A percentile compares a stretch with the other conserved stretches of the same genome.
These are phyloP conservation scores for Oscheius myriophilus DNA, from an alignment of 2,888 invertebrate species.

Conservation along the genomic window DNA sequence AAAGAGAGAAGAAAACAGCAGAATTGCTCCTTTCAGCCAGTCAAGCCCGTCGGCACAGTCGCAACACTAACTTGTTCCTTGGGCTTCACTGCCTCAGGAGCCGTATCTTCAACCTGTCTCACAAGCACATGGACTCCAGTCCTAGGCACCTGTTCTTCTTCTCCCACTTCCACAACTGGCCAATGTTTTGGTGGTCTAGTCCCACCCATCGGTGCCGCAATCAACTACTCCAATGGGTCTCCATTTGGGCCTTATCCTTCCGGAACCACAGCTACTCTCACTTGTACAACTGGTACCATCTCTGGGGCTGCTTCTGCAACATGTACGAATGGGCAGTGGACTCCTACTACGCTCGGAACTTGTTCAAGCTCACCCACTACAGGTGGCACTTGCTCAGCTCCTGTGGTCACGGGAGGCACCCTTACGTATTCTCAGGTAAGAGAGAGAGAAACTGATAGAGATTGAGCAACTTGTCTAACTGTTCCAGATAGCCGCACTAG, in stretches of 20 bases:
- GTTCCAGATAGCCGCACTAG: neutral
- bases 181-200: slow-evolving; percentile 19
- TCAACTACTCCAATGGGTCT: slow-evolving; percentile 28
- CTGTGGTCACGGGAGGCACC: too few species aligned
- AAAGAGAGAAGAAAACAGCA: neutral
- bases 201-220: slow-evolving; percentile 28
- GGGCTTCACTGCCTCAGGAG: slow-evolving; percentile 39
- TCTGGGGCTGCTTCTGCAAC: slow-evolving; percentile 41
- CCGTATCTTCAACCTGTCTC: slow-evolving; percentile 39
- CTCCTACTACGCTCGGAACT: slow-evolving; percentile 31
- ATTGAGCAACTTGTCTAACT: too few species aligned
- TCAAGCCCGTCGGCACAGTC: slow-evolving; percentile 43
- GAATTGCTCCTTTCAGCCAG: slow-evolving; percentile 1
- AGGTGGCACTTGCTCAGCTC: too few species aligned
- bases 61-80: slow-evolving; percentile 51
- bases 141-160: slow-evolving; percentile 22
- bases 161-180: neutral
- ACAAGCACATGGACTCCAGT: slow-evolving; percentile 46
- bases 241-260: slow-evolving; percentile 29
- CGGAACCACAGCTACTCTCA: slow-evolving; percentile 41
- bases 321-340: slow-evolving; percentile 50
- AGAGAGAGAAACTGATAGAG: too few species aligned
- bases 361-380: neutral
- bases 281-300: slow-evolving; percentile 47
- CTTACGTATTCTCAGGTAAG: too few species aligned